Evolutionary conservation across 2,888 invertebrate species (phyloP).

Genomic region (Calameuta filiformis): DNA sequence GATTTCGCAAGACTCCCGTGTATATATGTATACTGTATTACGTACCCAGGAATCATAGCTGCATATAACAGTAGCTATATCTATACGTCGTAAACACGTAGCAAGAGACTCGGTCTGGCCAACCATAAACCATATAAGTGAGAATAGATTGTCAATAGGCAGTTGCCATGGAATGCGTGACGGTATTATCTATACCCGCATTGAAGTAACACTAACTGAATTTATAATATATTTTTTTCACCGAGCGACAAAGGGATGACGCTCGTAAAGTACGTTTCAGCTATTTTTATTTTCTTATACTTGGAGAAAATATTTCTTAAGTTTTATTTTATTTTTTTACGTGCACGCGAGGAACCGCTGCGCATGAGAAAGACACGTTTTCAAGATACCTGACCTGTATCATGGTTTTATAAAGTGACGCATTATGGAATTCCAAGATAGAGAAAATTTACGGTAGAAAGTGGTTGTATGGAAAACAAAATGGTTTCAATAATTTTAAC

Average conservation of each 20-base stretch:
- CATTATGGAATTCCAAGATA: not conserved
- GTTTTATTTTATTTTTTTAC: not conserved
- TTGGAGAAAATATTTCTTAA: not conserved
- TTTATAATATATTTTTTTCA: not conserved
- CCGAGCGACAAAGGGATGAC: not conserved
- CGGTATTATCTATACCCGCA: not conserved
- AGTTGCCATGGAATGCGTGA: not conserved
- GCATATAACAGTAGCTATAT: not conserved
- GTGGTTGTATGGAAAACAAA: not conserved
- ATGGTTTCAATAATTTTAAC: not conserved
- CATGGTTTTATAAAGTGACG: not conserved
- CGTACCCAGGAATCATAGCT: not conserved
- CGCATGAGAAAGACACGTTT: not conserved
- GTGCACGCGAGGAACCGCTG: not conserved
- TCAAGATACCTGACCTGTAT: not conserved
- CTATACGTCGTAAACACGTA: not conserved
- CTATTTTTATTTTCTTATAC: not conserved
- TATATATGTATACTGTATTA: not conserved
- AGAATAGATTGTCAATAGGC: not conserved
- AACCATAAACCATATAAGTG: not conserved
- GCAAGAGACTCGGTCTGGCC: not conserved
- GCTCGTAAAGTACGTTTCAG: not conserved
- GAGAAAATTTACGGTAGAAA: not conserved
- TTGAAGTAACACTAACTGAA: not conserved
- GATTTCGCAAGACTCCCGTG: conserved; percentile 12